Evolutionary conservation across 2,113 vertebrate genomes (phyloP), one percentile per base, ranked within the genome.

Genomic region (Picathartes gymnocephalus): DNA sequence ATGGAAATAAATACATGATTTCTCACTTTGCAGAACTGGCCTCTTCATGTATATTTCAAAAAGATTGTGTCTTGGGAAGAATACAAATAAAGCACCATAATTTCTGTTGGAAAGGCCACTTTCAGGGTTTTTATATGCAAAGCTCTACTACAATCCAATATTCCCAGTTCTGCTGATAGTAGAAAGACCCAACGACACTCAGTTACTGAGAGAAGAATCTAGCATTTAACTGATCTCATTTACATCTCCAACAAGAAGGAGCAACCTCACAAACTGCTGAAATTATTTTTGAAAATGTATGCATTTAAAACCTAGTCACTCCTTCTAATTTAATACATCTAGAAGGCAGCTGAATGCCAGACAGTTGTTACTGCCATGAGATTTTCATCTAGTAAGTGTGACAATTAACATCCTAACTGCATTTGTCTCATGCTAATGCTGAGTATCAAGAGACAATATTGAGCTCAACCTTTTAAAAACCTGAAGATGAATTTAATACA

Each of bases 381-480:
- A 91, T 81, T 88, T 88, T 81, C 51, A 90, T 90, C 25, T 44
- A 58, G 16, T 44, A 78, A 92, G 48, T 80, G 42, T 64, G 50
- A 90, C 51, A 92, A 94, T 81, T 93, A 90, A 65, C 71, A 81
- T 58, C 66, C 33, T 92, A 80, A 94, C 28, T 65, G 33, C 73
- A 90, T 94, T 84, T 89, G 30, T 68, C 44, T 77, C 23, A 2
- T 60, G 44, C 31, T 86, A 85, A 79, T 2, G 2, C 16, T 50
- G 50, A 82, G 20, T 56, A 61, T 20, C 77, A 70, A 37, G 42
- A 78, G 35, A 72, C 10, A 66, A 86, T 92, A 91, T 27, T 53
- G 39, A 90, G 64, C 21, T 78, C 27, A 64, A 62, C 21, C 15
- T 3, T 0, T 64, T 81, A 88, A 37, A 74, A 86, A 92, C 9